A percentile compares a stretch with the other conserved stretches of the same genome.
These are phyloP conservation scores for Sebastes jordani DNA, from an alignment of 2,797 vertebrate species.

Conservation along the genomic window DNA sequence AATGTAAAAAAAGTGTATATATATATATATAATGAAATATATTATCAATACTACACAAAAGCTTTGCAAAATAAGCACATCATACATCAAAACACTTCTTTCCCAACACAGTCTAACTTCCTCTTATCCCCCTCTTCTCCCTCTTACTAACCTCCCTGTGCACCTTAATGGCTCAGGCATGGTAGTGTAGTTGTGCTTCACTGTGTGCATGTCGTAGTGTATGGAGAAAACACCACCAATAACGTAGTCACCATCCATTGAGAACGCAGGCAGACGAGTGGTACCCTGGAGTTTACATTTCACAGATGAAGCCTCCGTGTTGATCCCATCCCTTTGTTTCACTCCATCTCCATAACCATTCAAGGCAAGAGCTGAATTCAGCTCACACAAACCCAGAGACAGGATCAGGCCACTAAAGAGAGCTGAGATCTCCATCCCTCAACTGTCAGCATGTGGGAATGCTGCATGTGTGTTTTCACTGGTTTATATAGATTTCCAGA, in stretches of 20 bases:
- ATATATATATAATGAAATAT: no score
- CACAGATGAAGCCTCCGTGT: background rate
- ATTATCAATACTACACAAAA: no score
- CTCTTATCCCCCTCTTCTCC: background rate
- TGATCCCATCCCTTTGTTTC: background rate
- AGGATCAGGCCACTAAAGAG: constrained; percentile 7
- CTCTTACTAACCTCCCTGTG: constrained; percentile 58
- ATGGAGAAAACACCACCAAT: constrained; percentile 67
- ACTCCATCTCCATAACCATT: background rate
- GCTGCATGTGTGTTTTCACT: background rate
- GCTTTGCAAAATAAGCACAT: background rate
- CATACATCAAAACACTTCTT: background rate
- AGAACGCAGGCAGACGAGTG: constrained; percentile 27
- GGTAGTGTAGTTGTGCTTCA: constrained; percentile 56
- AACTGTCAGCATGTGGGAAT: background rate
- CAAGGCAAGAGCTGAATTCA: constrained; percentile 5
- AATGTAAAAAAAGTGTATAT: no score
- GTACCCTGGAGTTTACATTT: constrained; percentile 39
- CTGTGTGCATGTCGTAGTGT: constrained; percentile 42
- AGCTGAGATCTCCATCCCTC: constrained; percentile 22
- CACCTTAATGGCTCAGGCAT: constrained; percentile 50
- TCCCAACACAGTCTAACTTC: background rate
- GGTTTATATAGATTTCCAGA: constrained; percentile 34
- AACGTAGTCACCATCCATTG: constrained; percentile 56
- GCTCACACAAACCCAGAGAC: constrained; percentile 16